phyloP scores from a whole-genome alignment of 2,888 invertebrate species.

The Andrena camellia region DNA sequence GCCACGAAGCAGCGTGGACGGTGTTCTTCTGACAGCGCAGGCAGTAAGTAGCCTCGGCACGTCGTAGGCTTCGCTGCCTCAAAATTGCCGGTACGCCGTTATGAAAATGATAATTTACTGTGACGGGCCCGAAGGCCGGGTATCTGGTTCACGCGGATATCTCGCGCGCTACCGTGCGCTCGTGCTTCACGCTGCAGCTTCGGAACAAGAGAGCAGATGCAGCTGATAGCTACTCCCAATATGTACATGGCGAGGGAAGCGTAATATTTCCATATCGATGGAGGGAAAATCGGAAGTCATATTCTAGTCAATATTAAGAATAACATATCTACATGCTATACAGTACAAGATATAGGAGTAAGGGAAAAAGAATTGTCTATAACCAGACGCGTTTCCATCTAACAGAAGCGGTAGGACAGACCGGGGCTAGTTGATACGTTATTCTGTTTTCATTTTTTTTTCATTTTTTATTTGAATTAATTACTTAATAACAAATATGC shows the following conservation, averaged over 20 bases:
- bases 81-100: slow-evolving; percentile 77
- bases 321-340: not conserved
- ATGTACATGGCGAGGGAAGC: not conserved
- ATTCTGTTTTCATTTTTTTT: no score
- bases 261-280: not conserved
- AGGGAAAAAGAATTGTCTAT: not conserved
- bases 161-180: slow-evolving; percentile 65
- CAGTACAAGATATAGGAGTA: not conserved
- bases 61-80: slow-evolving; percentile 56
- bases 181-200: slow-evolving; percentile 58
- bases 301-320: no score
- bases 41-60: slow-evolving; percentile 40
- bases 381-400: not conserved
- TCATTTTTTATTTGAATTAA: no score
- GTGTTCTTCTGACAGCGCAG: slow-evolving; percentile 36
- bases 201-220: slow-evolving; percentile 28
- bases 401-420: no score
- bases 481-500: no score
- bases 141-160: slow-evolving; percentile 78
- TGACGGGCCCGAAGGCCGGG: slow-evolving; percentile 79
- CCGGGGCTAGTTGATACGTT: not conserved
- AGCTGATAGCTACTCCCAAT: slow-evolving; percentile 35
- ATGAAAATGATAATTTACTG: slow-evolving; percentile 83
- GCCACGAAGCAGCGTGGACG: slow-evolving; percentile 28
- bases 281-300: no score